These are phyloP conservation scores for Prietella phreatophila DNA, from an alignment of 2,113 vertebrate species.

Conservation along the genomic window DNA sequence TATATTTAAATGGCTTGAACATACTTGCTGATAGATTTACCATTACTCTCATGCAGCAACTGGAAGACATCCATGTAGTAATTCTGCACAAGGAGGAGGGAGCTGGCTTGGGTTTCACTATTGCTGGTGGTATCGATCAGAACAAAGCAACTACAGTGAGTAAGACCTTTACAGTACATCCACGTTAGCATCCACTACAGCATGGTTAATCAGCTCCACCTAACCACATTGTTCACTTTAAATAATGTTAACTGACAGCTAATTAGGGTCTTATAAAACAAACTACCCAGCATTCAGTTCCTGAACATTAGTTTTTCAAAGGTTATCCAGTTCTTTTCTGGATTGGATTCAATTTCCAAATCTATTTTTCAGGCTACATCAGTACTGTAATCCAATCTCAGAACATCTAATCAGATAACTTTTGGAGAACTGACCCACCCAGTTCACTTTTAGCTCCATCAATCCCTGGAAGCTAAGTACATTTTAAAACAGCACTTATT, in stretches of 20 bases:
- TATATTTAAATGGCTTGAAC: not conserved
- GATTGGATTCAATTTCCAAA: constrained; percentile 4
- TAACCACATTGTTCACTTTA: not conserved
- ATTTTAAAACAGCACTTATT: not conserved
- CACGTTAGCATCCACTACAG: constrained; percentile 11
- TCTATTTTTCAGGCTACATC: not conserved
- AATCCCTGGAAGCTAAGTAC: not conserved
- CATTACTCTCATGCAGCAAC: constrained; percentile 72
- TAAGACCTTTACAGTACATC: constrained; percentile 33
- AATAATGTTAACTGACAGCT: not conserved
- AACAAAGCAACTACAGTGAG: constrained; percentile 86
- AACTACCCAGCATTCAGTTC: not conserved
- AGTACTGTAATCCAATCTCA: constrained; percentile 20
- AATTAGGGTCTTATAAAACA: not conserved
- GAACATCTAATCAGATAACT: constrained; percentile 14
- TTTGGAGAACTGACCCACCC: not conserved
- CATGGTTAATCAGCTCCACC: not conserved
- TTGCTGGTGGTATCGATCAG: constrained; percentile 89
- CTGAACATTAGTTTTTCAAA: not conserved
- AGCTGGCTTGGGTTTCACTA: constrained; percentile 87
- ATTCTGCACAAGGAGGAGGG: constrained; percentile 92
- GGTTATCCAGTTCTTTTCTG: not conserved
- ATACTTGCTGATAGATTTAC: constrained; percentile 29
- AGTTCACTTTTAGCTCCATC: not conserved
- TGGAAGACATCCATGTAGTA: constrained; percentile 87